Evolutionary conservation across 2,797 vertebrate species (phyloP).

Genomic region (Falco biarmicus): DNA sequence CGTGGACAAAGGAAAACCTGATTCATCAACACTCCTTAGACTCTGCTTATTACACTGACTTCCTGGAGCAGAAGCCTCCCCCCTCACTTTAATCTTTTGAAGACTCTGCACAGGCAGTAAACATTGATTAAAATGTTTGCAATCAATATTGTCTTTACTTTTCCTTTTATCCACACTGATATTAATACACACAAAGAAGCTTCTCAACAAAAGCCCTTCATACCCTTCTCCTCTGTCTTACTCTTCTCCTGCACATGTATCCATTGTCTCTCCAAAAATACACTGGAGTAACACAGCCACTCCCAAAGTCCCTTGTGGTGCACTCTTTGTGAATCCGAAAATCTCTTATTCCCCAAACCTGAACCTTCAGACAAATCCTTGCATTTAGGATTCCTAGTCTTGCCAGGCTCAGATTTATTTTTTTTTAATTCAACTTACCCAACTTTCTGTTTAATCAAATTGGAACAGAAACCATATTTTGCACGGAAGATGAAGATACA

Average conservation of each 20-base stretch:
- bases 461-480: conserved; percentile 25
- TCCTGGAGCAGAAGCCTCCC: neutral
- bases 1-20: neutral
- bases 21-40: neutral
- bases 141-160: neutral
- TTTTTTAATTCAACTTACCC: neutral
- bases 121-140: neutral
- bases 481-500: neutral
- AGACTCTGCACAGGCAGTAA: neutral
- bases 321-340: conserved; percentile 58
- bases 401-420: conserved; percentile 50
- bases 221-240: neutral
- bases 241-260: neutral
- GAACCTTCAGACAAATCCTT: conserved; percentile 63
- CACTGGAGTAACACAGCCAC: conserved; percentile 40
- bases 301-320: conserved; percentile 46
- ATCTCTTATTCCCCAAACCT: conserved; percentile 55
- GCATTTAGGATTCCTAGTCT: conserved; percentile 42
- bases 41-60: neutral
- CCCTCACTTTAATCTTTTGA: neutral
- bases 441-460: conserved; percentile 39
- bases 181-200: neutral
- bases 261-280: conserved; percentile 22
- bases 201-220: neutral
- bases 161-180: neutral